Conservation (phyloP, 2,113 vertebrate genomes). For the Tachysurus fulvidraco region DNA sequence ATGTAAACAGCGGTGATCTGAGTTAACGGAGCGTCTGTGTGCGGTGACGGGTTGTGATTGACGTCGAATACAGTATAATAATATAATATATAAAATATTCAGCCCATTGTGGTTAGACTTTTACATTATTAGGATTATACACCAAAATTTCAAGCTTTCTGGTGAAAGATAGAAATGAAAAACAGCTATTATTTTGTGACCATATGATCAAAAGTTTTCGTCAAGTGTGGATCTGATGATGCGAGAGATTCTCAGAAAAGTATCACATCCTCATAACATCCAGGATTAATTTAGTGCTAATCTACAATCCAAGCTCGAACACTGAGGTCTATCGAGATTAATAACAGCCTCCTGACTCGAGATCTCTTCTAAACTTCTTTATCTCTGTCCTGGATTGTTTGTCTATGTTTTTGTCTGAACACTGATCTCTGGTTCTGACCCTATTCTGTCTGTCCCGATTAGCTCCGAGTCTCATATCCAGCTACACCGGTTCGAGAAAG, state of each 20-base stretch:
- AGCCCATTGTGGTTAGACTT: not conserved
- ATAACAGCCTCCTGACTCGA: not conserved
- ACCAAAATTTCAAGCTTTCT: not conserved
- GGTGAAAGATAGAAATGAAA: not conserved
- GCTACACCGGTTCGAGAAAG: not conserved
- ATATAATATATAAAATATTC: not conserved
- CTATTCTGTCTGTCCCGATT: not conserved
- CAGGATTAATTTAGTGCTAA: too few species aligned
- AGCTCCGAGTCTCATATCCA: not conserved
- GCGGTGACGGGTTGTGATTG: not conserved
- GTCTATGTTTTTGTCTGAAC: not conserved
- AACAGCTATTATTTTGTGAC: not conserved
- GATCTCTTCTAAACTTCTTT: not conserved
- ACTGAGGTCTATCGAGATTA: not conserved
- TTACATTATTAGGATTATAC: not conserved
- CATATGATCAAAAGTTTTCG: not conserved
- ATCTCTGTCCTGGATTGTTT: not conserved
- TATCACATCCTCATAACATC: not conserved
- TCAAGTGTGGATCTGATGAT: not conserved
- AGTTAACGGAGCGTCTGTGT: not conserved
- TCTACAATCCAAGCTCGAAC: not conserved
- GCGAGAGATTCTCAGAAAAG: not conserved
- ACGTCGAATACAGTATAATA: not conserved
- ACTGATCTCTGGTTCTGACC: not conserved
- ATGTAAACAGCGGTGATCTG: not conserved